Base-by-base conservation (phyloP, 2,888 invertebrate genomes). In the Mythimna impura region DNA sequence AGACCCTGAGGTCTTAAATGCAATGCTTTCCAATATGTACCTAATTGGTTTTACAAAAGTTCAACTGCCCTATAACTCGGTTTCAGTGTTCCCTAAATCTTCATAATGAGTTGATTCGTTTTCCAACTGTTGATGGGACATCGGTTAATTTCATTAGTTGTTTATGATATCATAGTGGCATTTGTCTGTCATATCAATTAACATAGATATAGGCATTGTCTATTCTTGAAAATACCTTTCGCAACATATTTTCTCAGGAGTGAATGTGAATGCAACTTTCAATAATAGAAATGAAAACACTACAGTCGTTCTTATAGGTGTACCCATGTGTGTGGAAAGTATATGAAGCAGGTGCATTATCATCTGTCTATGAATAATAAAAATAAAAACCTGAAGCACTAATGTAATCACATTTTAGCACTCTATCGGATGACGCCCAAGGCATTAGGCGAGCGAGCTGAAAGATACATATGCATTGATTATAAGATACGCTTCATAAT, bases 401-500 rank as follows among this genome's bases (percentile, higher is more conserved):
- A 81, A 76, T 72, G 40, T 55, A 43, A 58, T 52, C n/a, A 36
- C 12, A 67, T 67, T 72, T 61, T 67, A 67, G 43, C 65, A 62
- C 54, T 69, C 55, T 34, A 58, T 58, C 34, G 12, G 25, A 62
- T 43, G 57, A 67, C 43, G 68, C 60, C 22, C 4, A 20, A 62
- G 22, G 50, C 63, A 30, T 62, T 66, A 72, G 34, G 50, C 47
- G 50, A 63, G 52, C 40, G 30, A 40, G 22, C 47, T 60, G n/a
- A 55, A 55, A 67, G 34, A 80, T 64, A 69, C 47, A 50, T 60
- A 60, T 71, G 66, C 25, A 67, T 64, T 61, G 71, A 76, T 73
- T 70, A 73, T 34, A 61, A 68, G 62, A 73, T 64, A 61, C 50
- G 50, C 36, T 43, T 67, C 12, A 50, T 82, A 74, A 73, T 75